phyloP scores from a whole-genome alignment of 2,797 vertebrate species.

The Stomatorhinus walkeri region DNA sequence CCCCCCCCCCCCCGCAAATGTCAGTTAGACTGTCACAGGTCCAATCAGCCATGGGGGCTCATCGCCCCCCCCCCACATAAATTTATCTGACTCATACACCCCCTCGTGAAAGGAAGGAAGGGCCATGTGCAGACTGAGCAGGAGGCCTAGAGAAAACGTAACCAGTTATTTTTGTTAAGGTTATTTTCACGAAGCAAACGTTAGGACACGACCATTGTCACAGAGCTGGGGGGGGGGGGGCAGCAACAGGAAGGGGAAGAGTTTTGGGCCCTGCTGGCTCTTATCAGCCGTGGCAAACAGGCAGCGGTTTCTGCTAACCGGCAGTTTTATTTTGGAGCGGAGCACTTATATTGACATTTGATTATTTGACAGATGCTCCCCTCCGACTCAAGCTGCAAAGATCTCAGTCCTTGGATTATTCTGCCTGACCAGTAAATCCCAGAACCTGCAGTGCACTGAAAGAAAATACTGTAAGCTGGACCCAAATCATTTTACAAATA shows the following conservation, averaged over 20 bases:
- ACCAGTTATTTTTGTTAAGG: constrained; percentile 16
- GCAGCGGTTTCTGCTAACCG: constrained; percentile 21
- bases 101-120: constrained; percentile 1
- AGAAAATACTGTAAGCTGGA: not conserved
- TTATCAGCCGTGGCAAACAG: constrained; percentile 27
- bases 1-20: not conserved
- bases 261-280: not conserved
- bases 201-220: constrained; percentile 10
- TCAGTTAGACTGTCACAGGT: not conserved
- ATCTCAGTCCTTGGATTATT: not conserved
- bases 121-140: not conserved
- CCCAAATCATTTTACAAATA: not conserved
- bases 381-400: not conserved
- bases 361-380: not conserved
- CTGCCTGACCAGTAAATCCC: not conserved
- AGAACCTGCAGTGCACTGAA: not conserved
- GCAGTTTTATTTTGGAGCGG: not conserved
- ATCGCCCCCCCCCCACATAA: constrained; percentile 5
- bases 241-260: constrained; percentile 24
- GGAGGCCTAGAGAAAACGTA: not conserved
- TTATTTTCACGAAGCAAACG: constrained; percentile 19
- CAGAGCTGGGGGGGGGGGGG: not conserved
- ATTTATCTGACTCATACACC: constrained; percentile 19
- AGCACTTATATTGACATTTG: not conserved
- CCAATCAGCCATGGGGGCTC: not conserved